A percentile compares a stretch with the other conserved stretches of the same genome.
These are phyloP conservation scores for Trachymyrmex cornetzi DNA, from an alignment of 1,140 invertebrate genomes.

Conservation along the genomic window DNA sequence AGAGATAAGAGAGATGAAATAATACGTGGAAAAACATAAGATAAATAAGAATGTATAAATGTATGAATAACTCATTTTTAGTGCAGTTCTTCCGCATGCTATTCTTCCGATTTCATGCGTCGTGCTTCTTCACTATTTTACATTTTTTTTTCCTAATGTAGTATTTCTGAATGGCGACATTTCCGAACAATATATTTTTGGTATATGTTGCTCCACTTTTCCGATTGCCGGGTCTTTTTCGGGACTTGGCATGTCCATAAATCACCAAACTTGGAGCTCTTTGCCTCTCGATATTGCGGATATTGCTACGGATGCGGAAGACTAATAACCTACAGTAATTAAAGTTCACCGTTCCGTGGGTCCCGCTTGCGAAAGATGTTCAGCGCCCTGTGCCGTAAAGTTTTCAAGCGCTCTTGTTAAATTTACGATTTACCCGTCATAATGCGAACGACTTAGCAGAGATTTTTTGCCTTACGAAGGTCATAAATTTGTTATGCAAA, in stretches of 20 bases:
- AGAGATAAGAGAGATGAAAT: constrained; percentile 6
- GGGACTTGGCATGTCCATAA: constrained; percentile 15
- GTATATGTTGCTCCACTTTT: constrained; percentile 23
- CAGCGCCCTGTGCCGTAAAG: not conserved
- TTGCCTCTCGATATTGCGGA: constrained; percentile 23
- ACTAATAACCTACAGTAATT: constrained; percentile 50
- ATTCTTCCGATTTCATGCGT: constrained; percentile 1
- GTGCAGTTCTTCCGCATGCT: too few species aligned
- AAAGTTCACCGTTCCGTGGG: constrained; percentile 28
- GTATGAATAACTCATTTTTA: constrained; percentile 42
- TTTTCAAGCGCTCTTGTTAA: constrained; percentile 31
- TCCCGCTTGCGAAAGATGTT: constrained; percentile 1
- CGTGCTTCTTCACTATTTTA: not conserved
- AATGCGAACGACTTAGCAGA: not conserved
- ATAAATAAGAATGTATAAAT: constrained; percentile 28
- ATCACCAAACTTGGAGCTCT: constrained; percentile 13
- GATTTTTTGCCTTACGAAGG: not conserved
- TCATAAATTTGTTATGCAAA: constrained; percentile 49
- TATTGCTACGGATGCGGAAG: constrained; percentile 24
- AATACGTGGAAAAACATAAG: constrained; percentile 9
- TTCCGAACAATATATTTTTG: constrained; percentile 38
- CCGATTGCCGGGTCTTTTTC: constrained; percentile 32
- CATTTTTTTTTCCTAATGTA: not conserved
- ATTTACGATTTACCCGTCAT: constrained; percentile 28
- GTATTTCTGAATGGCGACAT: not conserved